Base-by-base conservation (phyloP, 2,797 vertebrate species). In the Protosalanx chinensis region DNA sequence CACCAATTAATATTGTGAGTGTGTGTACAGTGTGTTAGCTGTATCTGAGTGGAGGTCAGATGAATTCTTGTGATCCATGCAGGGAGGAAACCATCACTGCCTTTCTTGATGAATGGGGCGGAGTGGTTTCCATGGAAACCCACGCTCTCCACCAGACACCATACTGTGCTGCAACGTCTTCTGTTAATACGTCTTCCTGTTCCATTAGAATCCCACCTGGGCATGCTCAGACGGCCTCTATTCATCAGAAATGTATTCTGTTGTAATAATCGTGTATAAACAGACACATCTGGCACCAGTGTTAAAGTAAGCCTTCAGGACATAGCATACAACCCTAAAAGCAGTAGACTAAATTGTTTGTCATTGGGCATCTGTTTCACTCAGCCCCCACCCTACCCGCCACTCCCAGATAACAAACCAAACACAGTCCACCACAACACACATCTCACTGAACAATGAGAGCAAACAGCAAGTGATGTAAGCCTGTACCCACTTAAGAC, bases 271-370 rank as follows among this genome's bases (percentile, higher is more conserved):
- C 41, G 3, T 27, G 23, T 27, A 41, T 10, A 35, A 35, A 35
- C 7, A 41, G 37, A 41, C 6, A 41, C 7, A 7, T 41, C 2
- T 46, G 41, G 41, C 41, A 46, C 41, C 41, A 46, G 13, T 46
- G 10, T 46, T 46, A 12, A 46, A 13, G 41, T 46, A 3, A 46
- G 41, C 8, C 1, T 18, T 33, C 59, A 41, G 3, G 27, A 32
- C 58, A 62, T 16, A 62, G 12, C 18, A 69, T 12, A 59, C n/a
- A 37, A 13, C 59, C 18, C 20, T 23, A 3, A 12, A 1, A 61
- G 27, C 30, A 18, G 37, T 58, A 20, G 12, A 51, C 59, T 29
- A 70, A 75, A 37, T 62, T 77, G 71, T 77, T 75, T 75, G 33
- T 67, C 57, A 46, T 29, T 32, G 41, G 41, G 41, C 63, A 74